phyloP scores from a whole-genome alignment of 1,140 invertebrate species.

The Drosophila ananassae region DNA sequence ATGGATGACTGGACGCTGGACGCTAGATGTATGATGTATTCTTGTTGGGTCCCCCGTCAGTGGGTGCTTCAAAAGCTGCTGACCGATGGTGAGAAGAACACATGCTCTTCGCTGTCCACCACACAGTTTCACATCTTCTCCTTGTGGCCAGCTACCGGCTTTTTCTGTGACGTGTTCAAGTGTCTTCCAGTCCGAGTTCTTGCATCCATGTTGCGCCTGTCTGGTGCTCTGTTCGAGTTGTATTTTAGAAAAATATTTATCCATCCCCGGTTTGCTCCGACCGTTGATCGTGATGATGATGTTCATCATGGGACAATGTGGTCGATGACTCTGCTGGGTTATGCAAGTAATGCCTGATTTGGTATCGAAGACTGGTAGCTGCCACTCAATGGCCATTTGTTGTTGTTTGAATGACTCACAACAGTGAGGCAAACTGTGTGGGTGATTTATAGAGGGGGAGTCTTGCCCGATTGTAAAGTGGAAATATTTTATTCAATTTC shows the following conservation, averaged over 20 bases:
- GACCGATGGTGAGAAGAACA: conserved; percentile 56
- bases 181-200: conserved; percentile 48
- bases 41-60: conserved; percentile 39
- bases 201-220: conserved; percentile 37
- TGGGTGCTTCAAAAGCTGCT: conserved; percentile 75
- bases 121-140: conserved; percentile 1
- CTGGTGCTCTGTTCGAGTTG: conserved; percentile 43
- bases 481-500: no score
- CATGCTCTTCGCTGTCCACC: conserved; percentile 28
- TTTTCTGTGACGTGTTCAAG: conserved; percentile 65
- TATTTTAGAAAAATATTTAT: conserved; percentile 75
- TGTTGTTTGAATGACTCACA: conserved; percentile 69
- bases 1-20: conserved; percentile 11
- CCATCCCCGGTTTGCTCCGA: conserved; percentile 40
- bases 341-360: conserved; percentile 82
- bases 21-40: conserved; percentile 40
- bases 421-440: conserved; percentile 28
- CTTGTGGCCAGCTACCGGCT: conserved; percentile 53
- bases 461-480: background rate
- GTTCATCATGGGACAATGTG: conserved; percentile 51
- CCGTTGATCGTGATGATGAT: conserved; percentile 47
- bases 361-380: conserved; percentile 81
- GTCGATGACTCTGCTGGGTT: conserved; percentile 73
- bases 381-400: conserved; percentile 55
- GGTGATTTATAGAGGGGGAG: conserved; percentile 24